phyloP scores from a whole-genome alignment of 2,888 invertebrate genomes.

The Drosophila nr. medialis region DNA sequence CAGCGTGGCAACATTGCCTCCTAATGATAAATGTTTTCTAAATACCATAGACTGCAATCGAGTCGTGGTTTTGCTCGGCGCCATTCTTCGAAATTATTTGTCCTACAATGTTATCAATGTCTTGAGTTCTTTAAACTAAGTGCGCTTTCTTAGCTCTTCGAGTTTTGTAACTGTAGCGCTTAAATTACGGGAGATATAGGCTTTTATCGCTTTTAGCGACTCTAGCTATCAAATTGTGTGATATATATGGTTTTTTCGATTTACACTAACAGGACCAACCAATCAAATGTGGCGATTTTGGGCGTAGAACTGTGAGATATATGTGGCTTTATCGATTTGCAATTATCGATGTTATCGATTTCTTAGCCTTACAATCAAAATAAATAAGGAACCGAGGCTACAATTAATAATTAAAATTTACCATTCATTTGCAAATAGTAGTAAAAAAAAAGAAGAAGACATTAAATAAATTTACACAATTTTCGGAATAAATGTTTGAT shows the following conservation, averaged over 20 bases:
- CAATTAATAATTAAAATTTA: slow-evolving; percentile 18
- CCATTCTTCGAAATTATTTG: slow-evolving; percentile 62
- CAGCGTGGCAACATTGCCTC: slow-evolving; percentile 55
- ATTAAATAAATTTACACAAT: background rate
- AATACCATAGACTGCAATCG: slow-evolving; percentile 63
- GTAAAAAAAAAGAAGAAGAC: background rate
- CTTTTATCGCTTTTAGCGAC: no score
- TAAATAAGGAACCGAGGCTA: slow-evolving; percentile 26
- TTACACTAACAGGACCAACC: no score
- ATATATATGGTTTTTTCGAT: no score
- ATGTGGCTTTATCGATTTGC: no score
- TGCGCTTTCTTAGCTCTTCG: background rate
- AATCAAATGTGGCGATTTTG: no score
- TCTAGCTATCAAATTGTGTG: no score
- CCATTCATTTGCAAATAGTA: no score
- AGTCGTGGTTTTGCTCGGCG: slow-evolving; percentile 23
- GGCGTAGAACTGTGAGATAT: no score
- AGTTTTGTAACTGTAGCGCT: no score
- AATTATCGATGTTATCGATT: no score
- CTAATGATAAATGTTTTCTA: slow-evolving; percentile 73
- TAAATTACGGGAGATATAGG: no score
- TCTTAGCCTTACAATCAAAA: slow-evolving; percentile 18
- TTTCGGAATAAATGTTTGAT: background rate
- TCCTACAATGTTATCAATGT: slow-evolving; percentile 58
- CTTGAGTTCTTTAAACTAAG: slow-evolving; percentile 22